These are phyloP conservation scores for Dendrolimus punctatus DNA, from an alignment of 1,140 invertebrate genomes.

Conservation along the genomic window DNA sequence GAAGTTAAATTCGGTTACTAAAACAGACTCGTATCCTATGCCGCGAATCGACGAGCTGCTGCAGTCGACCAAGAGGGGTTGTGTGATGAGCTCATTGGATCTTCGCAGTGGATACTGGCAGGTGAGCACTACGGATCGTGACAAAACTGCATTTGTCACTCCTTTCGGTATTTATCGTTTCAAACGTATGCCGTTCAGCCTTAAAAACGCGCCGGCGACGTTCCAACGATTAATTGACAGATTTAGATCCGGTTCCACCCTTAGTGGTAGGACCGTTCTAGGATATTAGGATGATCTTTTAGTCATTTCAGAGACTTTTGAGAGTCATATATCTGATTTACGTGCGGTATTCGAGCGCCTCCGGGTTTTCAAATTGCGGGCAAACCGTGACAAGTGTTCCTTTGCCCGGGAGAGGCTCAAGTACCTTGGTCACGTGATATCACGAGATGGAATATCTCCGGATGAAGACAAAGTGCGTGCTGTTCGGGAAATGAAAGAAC, in stretches of 20 bases:
- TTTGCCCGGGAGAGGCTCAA: slow-evolving; percentile 32
- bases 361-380: slow-evolving; percentile 10
- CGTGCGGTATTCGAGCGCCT: slow-evolving; percentile 25
- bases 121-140: slow-evolving; percentile 27
- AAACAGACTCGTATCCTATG: slow-evolving; percentile 54
- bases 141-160: slow-evolving; percentile 66
- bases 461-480: slow-evolving; percentile 21
- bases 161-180: slow-evolving; percentile 46
- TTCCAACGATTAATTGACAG: slow-evolving; percentile 59
- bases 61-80: slow-evolving; percentile 30
- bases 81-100: slow-evolving; percentile 62
- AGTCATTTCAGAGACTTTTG: slow-evolving; percentile 33
- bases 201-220: slow-evolving; percentile 44
- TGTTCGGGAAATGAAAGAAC: slow-evolving; percentile 23
- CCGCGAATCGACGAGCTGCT: slow-evolving; percentile 68
- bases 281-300: slow-evolving; percentile 63
- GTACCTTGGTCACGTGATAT: slow-evolving; percentile 52
- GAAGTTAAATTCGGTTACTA: slow-evolving; percentile 11
- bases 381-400: slow-evolving; percentile 42
- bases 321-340: slow-evolving; percentile 37
- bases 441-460: slow-evolving; percentile 36
- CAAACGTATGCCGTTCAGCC: slow-evolving; percentile 46
- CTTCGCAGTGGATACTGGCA: slow-evolving; percentile 59
- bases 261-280: slow-evolving; percentile 25
- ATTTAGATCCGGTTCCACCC: slow-evolving; percentile 18